A percentile compares a stretch with the other conserved stretches of the same genome.
phyloP scores from a whole-genome alignment of 1,140 invertebrate species.

The Zaprionus davidi region DNA sequence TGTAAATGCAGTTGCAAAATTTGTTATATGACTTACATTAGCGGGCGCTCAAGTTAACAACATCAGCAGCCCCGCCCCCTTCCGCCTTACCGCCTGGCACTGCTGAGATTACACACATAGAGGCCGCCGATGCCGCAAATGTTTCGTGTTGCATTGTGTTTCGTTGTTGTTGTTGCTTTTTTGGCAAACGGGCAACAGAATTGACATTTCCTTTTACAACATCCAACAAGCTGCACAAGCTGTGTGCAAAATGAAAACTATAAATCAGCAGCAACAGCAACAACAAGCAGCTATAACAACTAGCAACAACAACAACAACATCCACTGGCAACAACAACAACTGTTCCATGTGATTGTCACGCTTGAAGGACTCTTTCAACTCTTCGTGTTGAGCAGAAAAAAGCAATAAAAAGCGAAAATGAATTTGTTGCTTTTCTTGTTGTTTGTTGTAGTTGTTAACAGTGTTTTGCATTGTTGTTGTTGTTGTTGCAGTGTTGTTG shows the following conservation, averaged over 20 bases:
- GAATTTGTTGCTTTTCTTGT: constrained; percentile 80
- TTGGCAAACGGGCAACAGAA: constrained; percentile 77
- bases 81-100: neutral
- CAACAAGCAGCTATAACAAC: constrained; percentile 52
- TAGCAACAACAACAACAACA: constrained; percentile 37
- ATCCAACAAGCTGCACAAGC: constrained; percentile 69
- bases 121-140: constrained; percentile 47
- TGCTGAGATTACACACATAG: constrained; percentile 36
- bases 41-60: constrained; percentile 44
- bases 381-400: constrained; percentile 39
- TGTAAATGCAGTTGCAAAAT: constrained; percentile 55
- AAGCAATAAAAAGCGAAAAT: constrained; percentile 74
- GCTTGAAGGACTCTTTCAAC: constrained; percentile 75
- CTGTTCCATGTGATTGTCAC: constrained; percentile 78
- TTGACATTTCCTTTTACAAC: constrained; percentile 83
- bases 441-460: constrained; percentile 75
- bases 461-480: constrained; percentile 53
- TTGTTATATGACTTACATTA: constrained; percentile 77
- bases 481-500: constrained; percentile 39
- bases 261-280: constrained; percentile 70
- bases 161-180: constrained; percentile 44
- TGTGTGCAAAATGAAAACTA: constrained; percentile 80
- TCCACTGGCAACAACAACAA: constrained; percentile 46
- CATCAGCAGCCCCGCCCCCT: constrained; percentile 23
- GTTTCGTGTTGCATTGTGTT: constrained; percentile 50